phyloP scores from a whole-genome alignment of 2,113 vertebrate species.

The Microcebus ravelobensis region DNA sequence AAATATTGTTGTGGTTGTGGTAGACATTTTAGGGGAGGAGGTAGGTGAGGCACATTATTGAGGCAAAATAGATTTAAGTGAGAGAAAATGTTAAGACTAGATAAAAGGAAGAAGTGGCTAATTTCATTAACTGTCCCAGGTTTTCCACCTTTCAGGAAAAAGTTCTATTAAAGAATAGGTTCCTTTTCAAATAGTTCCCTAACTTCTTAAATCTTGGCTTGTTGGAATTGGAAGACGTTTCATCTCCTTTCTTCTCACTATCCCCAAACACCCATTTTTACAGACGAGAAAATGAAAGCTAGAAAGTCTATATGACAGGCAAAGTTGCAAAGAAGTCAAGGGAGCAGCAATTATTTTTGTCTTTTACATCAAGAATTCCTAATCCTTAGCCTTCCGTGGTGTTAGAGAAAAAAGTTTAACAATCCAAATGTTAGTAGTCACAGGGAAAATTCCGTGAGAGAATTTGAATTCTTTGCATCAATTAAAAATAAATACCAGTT shows the following conservation, averaged over 20 bases:
- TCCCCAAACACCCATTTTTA: neutral
- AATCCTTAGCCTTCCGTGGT: neutral
- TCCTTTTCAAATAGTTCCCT: neutral
- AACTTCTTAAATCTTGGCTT: neutral
- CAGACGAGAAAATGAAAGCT: neutral
- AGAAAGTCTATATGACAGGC: neutral
- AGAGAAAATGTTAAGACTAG: neutral
- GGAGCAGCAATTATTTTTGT: neutral
- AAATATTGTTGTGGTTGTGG: neutral
- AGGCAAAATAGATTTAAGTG: neutral
- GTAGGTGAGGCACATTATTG: neutral
- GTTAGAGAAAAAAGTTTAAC: neutral
- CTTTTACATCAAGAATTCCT: neutral
- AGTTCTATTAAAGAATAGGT: neutral
- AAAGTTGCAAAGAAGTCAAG: neutral
- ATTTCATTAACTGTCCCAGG: neutral
- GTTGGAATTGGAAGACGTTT: neutral
- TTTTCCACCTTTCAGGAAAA: neutral
- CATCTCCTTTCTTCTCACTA: neutral
- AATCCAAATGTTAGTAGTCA: neutral
- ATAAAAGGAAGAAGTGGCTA: neutral
- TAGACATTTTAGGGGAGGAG: neutral
- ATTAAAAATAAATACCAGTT: neutral
- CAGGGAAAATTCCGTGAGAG: conserved; percentile 32
- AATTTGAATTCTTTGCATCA: conserved; percentile 23